A percentile compares a stretch with the other conserved stretches of the same genome.
These are phyloP conservation scores for Bovichtus variegatus DNA, from an alignment of 2,797 vertebrate genomes.

Conservation along the genomic window DNA sequence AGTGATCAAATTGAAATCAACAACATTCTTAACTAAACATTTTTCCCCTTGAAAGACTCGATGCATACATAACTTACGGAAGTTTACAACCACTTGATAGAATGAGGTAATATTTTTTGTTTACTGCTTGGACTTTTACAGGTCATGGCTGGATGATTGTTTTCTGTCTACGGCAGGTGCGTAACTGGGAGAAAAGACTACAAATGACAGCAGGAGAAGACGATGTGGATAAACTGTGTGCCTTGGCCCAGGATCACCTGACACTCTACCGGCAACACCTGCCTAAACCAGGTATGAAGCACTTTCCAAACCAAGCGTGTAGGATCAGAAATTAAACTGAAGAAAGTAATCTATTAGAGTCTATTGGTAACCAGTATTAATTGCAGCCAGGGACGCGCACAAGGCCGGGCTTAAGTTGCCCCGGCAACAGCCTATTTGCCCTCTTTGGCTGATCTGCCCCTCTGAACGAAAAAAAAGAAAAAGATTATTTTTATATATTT, in stretches of 20 bases:
- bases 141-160: not conserved
- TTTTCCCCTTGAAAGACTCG: not conserved
- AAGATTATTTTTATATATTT: no score
- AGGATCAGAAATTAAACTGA: not conserved
- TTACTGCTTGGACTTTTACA: not conserved
- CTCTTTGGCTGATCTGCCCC: no score
- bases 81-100: not conserved
- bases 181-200: constrained; percentile 82
- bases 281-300: constrained; percentile 73
- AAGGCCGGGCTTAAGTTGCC: no score
- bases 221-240: constrained; percentile 65
- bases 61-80: no score
- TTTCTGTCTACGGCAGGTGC: constrained; percentile 54
- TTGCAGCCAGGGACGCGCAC: not conserved
- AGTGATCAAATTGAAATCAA: not conserved
- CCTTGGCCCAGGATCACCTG: constrained; percentile 67
- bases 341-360: not conserved
- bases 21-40: not conserved
- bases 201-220: constrained; percentile 62
- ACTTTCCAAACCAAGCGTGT: not conserved
- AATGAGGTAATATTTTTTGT: not conserved
- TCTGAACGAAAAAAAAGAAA: no score
- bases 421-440: no score
- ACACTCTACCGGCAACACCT: constrained; percentile 68
- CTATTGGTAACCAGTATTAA: not conserved